Conservation (phyloP, 2,888 invertebrate genomes). For the Ditylenchus weischeri region DNA sequence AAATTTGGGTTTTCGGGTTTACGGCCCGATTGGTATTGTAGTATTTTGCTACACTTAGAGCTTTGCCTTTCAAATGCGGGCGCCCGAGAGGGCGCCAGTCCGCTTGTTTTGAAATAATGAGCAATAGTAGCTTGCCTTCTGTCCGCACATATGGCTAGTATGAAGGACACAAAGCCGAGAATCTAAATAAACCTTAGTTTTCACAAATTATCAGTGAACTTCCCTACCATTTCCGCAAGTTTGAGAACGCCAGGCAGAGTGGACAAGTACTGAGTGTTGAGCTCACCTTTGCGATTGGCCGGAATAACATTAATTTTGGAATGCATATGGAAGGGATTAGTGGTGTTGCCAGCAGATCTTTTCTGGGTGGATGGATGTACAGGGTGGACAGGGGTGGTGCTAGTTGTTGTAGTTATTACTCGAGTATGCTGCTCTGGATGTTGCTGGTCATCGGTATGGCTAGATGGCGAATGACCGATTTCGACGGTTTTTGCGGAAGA, state of each 20-base stretch:
- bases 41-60: no score
- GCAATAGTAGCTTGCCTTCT: constrained; percentile 27
- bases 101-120: no score
- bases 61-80: no score
- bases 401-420: constrained; percentile 1
- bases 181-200: constrained; percentile 64
- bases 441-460: neutral
- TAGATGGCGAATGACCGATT: neutral
- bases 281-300: constrained; percentile 52
- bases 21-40: no score
- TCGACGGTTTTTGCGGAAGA: neutral
- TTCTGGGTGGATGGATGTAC: constrained; percentile 3
- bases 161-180: constrained; percentile 60
- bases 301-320: constrained; percentile 44
- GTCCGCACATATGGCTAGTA: constrained; percentile 56
- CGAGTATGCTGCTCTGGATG: constrained; percentile 1
- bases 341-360: neutral
- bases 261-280: constrained; percentile 54
- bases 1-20: no score
- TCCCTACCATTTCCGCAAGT: constrained; percentile 61
- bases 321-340: constrained; percentile 33
- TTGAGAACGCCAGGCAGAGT: constrained; percentile 56
- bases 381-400: constrained; percentile 13
- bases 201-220: no score
- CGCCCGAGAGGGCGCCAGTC: no score